Percentiles rank a stretch among this genome's conserved stretches.
phyloP scores from a whole-genome alignment of 2,113 vertebrate genomes.

The Oncorhynchus kisutch region DNA sequence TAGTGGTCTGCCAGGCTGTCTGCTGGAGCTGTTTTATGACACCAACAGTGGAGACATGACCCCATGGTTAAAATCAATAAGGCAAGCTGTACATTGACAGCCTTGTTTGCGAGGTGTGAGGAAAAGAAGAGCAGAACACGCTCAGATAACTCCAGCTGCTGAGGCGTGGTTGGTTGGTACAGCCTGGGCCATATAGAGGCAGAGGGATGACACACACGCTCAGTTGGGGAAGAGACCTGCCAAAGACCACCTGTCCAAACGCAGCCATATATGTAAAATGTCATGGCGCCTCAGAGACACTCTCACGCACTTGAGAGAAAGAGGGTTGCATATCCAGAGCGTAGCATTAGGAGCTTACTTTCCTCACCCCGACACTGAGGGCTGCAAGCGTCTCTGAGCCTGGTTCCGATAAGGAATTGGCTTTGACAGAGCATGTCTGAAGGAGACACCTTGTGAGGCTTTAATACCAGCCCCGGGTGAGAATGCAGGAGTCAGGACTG shows the following conservation, averaged over 20 bases:
- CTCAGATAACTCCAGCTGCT: conserved; percentile 27
- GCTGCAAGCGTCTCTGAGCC: not conserved
- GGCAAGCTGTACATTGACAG: conserved; percentile 7
- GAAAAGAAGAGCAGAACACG: not conserved
- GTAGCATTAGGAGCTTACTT: not conserved
- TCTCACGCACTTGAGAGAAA: not conserved
- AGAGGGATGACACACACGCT: conserved; percentile 30
- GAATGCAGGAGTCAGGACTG: not conserved
- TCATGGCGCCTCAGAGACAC: not conserved
- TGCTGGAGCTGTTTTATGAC: not conserved
- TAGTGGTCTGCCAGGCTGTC: not conserved
- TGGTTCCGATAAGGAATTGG: not conserved
- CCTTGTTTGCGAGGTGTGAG: not conserved
- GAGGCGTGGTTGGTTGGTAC: conserved; percentile 37
- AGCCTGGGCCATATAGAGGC: conserved; percentile 27
- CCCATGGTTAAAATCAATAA: not conserved
- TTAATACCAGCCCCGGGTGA: not conserved
- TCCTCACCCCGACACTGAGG: too few species aligned
- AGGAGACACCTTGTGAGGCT: not conserved
- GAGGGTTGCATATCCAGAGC: not conserved
- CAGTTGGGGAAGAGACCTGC: conserved; percentile 20
- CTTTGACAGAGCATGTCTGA: not conserved
- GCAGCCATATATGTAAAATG: conserved; percentile 1
- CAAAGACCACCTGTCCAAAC: not conserved
- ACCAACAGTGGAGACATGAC: not conserved